Base-by-base conservation (phyloP, 2,888 invertebrate species). In the Ormyrus thymus region DNA sequence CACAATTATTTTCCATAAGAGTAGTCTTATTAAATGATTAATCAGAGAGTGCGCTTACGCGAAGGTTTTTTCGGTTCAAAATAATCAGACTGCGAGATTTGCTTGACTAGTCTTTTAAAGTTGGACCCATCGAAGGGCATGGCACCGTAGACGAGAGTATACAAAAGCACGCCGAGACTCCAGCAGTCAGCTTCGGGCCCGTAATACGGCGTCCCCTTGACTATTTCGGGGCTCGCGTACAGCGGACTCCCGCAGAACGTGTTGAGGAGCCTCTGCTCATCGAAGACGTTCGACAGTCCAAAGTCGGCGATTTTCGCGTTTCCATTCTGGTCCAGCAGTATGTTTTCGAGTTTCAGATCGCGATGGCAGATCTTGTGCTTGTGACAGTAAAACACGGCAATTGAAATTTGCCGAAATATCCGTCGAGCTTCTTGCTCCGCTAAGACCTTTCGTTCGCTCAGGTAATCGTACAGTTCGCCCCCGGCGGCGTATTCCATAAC, bases 71-170 rank as follows among this genome's bases (percentile, higher is more conserved):
- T 95, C 65, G 99, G 99, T 91, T 99, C 98, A 89, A 97, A 98
- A 90, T 98, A 99, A 90, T 98, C 98, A 6, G 98, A 98, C 88
- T 96, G 95, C 86, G 98, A 98, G 88, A 99, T 99, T 91, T 98
- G 98, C 88, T 96, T 95, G 82, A 98, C 98, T 87, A 99, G 94
- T 86, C 97, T 94, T 91, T 98, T 98, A 91, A 99, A 99, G 92
- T 99, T 98, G 82, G 97, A 97, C 81, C 99, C 99, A 91, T 99
- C 99, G 90, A 99, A 99, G 73, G 97, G 99, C 99, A 99, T 99
- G 83, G 98, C 98, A 85, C 99, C 99, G 90, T 99, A 99, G 83
- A 99, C 98, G 87, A 99, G 92, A 65, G 99, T 99, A 90, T 99
- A 99, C 9, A 99, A 92, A 66, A 99, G 92, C 68, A 99, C 99